A percentile compares a stretch with the other conserved stretches of the same genome.
phyloP scores from a whole-genome alignment of 2,888 invertebrate species.

The Acanthococcus lagerstroemiae region DNA sequence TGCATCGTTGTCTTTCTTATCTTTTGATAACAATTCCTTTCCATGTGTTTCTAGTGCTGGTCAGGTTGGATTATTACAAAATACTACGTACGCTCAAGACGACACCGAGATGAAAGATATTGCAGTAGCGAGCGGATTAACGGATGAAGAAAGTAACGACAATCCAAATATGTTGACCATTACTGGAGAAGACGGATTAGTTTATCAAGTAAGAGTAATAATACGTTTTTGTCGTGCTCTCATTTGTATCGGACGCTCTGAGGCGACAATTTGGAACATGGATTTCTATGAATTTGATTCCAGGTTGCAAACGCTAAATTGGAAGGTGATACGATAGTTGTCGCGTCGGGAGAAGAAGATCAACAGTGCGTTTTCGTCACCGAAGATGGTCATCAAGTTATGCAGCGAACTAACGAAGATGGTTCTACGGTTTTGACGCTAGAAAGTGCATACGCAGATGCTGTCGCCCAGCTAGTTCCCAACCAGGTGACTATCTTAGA shows the following conservation, averaged over 20 bases:
- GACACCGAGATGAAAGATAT: conserved; percentile 10
- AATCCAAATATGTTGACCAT: conserved; percentile 56
- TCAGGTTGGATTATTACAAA: conserved; percentile 15
- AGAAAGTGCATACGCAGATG: conserved; percentile 43
- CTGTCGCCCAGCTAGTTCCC: conserved; percentile 50
- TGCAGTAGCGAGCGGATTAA: conserved; percentile 7
- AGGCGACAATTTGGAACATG: background rate
- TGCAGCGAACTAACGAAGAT: conserved; percentile 34
- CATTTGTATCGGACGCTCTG: background rate
- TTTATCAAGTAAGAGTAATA: conserved; percentile 64
- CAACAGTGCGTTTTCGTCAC: conserved; percentile 59
- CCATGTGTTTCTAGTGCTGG: conserved; percentile 1
- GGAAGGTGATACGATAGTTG: conserved; percentile 62
- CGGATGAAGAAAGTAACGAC: conserved; percentile 5
- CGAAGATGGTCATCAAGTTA: conserved; percentile 44
- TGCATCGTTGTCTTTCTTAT: too few species aligned
- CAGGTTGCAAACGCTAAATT: conserved; percentile 69
- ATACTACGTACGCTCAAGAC: conserved; percentile 9
- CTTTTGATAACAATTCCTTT: too few species aligned
- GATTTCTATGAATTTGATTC: background rate
- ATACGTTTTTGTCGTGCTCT: background rate
- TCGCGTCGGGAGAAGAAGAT: conserved; percentile 64
- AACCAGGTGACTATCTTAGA: conserved; percentile 44
- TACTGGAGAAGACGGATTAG: conserved; percentile 72
- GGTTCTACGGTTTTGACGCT: conserved; percentile 37